These are phyloP conservation scores for Aix galericulata DNA, from an alignment of 2,113 vertebrate species.

Conservation along the genomic window DNA sequence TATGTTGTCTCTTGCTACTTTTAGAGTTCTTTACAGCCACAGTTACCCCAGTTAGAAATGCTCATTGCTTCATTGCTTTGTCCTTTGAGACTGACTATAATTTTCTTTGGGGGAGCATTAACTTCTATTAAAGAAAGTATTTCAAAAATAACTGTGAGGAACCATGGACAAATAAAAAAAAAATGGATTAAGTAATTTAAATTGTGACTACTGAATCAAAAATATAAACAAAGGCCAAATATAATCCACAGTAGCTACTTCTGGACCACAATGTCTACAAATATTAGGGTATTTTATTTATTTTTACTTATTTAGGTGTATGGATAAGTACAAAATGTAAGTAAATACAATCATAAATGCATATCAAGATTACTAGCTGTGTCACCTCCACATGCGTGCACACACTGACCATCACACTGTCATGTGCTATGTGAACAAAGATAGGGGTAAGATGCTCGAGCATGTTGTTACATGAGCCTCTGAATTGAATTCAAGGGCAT, in stretches of 20 bases:
- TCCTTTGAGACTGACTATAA: background rate
- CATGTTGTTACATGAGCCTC: background rate
- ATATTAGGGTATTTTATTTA: background rate
- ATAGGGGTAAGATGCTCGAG: background rate
- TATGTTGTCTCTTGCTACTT: background rate
- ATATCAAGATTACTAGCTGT: background rate
- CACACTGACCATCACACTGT: background rate
- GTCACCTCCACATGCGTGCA: background rate
- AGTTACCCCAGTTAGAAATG: background rate
- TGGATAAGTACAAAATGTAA: background rate
- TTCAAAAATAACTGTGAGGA: background rate
- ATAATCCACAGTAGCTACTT: background rate
- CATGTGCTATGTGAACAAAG: background rate
- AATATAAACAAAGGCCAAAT: background rate
- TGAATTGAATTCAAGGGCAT: background rate
- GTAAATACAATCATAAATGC: background rate
- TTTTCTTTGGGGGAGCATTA: background rate
- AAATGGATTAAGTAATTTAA: background rate
- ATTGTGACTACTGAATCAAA: background rate
- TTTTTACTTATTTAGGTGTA: background rate
- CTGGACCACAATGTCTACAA: background rate
- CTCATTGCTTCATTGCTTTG: background rate
- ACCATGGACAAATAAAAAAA: background rate
- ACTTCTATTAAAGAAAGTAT: background rate
- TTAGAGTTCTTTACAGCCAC: background rate